Conservation (phyloP, 2,888 invertebrate species). For the Tetrapedia diversipes region DNA sequence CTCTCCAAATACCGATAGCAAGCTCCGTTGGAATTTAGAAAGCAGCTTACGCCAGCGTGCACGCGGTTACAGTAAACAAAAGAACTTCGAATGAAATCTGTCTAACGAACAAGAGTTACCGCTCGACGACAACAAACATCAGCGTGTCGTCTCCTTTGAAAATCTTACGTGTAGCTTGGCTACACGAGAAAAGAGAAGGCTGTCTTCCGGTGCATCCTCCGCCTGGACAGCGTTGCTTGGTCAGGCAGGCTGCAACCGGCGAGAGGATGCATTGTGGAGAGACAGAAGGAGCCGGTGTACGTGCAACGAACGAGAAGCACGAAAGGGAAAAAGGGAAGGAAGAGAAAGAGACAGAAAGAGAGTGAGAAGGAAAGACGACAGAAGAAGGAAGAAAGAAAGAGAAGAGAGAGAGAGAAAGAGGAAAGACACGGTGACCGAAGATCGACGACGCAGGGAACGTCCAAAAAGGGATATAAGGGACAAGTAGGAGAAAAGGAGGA, state of each 20-base stretch:
- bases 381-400: slow-evolving; percentile 11
- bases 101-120: too few species aligned
- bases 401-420: background rate
- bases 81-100: too few species aligned
- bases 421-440: slow-evolving; percentile 11
- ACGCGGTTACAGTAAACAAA: too few species aligned
- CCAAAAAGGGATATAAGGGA: slow-evolving; percentile 18
- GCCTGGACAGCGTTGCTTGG: slow-evolving; percentile 44
- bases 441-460: slow-evolving; percentile 16
- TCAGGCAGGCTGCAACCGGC: slow-evolving; percentile 26
- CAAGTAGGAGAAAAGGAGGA: slow-evolving; percentile 19
- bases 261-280: slow-evolving; percentile 37
- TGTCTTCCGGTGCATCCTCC: slow-evolving; percentile 10
- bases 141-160: too few species aligned
- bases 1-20: too few species aligned
- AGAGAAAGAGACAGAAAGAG: background rate
- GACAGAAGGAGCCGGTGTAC: slow-evolving; percentile 1
- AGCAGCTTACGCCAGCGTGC: background rate
- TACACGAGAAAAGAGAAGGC: slow-evolving; percentile 43
- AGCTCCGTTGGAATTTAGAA: background rate
- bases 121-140: too few species aligned
- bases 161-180: slow-evolving; percentile 21
- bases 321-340: slow-evolving; percentile 4
- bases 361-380: slow-evolving; percentile 6
- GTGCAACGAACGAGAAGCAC: slow-evolving; percentile 7